Evolutionary conservation across 2,888 invertebrate genomes (phyloP).

Genomic region (Alloplasta piceator): DNA sequence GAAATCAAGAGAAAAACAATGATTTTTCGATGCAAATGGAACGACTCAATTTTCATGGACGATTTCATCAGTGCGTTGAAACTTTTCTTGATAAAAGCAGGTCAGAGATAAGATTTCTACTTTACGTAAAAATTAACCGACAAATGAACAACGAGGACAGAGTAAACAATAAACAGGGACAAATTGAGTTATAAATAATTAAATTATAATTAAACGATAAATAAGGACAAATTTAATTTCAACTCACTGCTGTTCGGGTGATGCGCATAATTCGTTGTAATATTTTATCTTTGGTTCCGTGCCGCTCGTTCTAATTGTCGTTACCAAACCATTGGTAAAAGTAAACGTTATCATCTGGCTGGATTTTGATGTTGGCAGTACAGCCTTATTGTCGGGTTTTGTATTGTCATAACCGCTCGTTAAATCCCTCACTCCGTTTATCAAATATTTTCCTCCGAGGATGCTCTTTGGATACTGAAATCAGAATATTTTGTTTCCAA

Average conservation of each 20-base stretch:
- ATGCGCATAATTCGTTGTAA: conserved; percentile 95
- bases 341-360: conserved; percentile 98
- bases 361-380: conserved; percentile 87
- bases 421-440: conserved; percentile 92
- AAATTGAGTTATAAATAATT: background rate
- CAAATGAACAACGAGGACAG: background rate
- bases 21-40: background rate
- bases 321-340: conserved; percentile 93
- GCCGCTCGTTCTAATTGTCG: conserved; percentile 97
- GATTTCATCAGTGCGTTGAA: background rate
- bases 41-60: too few species aligned
- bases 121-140: background rate
- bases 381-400: conserved; percentile 88
- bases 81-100: conserved; percentile 22
- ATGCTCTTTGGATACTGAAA: conserved; percentile 90
- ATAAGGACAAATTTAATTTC: conserved; percentile 10
- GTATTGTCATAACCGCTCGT: conserved; percentile 93
- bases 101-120: conserved; percentile 12
- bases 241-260: conserved; percentile 87
- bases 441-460: conserved; percentile 86
- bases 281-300: conserved; percentile 99
- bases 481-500: conserved; percentile 52
- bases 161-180: too few species aligned
- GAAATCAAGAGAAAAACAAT: conserved; percentile 70
- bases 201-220: background rate